Conservation (phyloP, 2,797 vertebrate genomes). For the Syndactyla subalaris region DNA sequence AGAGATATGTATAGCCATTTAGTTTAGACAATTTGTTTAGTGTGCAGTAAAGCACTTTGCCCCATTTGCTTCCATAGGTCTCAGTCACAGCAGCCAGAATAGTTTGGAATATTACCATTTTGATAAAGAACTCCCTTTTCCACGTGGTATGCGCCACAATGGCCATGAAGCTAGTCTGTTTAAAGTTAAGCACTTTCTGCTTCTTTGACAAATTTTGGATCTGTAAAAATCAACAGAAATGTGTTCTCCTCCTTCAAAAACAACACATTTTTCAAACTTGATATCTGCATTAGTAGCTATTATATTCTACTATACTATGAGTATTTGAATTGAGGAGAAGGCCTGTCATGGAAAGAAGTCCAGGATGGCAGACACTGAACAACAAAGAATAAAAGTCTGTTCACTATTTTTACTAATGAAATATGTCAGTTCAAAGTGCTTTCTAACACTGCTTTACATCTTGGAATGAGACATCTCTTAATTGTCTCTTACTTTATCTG, state of each 20-base stretch:
- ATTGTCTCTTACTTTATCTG: constrained; percentile 28
- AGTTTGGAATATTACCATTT: not conserved
- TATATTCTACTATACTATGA: not conserved
- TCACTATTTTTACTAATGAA: not conserved
- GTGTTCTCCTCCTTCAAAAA: not conserved
- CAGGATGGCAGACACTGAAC: not conserved
- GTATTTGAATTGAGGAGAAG: not conserved
- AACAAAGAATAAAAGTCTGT: not conserved
- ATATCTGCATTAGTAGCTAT: not conserved
- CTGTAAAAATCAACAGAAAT: not conserved
- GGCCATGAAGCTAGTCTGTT: not conserved
- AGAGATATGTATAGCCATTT: not conserved
- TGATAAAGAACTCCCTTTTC: not conserved
- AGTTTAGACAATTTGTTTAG: not conserved
- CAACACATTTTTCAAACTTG: not conserved
- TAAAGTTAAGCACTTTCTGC: not conserved
- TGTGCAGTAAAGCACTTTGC: not conserved
- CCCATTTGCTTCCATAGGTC: not conserved
- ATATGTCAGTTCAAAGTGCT: not conserved
- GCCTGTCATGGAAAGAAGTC: not conserved
- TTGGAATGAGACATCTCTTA: not conserved
- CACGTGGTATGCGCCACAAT: not conserved
- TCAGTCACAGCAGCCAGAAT: not conserved
- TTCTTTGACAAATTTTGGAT: not conserved
- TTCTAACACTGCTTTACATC: not conserved